Percentiles rank a stretch among this genome's conserved stretches.
These are phyloP conservation scores for Aplodontia rufa DNA, from an alignment of 2,113 vertebrate genomes.

Conservation along the genomic window DNA sequence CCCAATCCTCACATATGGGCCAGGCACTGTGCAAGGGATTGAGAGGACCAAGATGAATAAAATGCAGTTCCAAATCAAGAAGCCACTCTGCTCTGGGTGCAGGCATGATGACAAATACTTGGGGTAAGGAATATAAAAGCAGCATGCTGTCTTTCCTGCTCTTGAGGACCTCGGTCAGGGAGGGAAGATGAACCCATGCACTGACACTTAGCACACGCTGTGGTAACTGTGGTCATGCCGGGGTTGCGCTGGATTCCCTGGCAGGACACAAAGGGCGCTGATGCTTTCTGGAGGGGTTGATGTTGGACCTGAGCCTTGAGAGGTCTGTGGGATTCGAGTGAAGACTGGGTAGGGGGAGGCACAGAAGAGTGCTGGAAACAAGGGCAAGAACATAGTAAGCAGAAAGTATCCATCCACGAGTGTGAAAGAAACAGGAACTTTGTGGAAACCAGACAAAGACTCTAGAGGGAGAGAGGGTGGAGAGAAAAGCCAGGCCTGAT, in stretches of 20 bases:
- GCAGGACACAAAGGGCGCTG: background rate
- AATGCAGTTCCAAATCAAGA: background rate
- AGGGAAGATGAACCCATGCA: too few relatives aligned
- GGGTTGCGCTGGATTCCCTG: background rate
- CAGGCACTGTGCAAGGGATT: background rate
- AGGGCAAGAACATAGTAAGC: background rate
- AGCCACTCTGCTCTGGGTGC: background rate
- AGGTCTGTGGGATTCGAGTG: background rate
- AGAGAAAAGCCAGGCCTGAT: background rate
- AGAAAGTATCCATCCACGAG: background rate
- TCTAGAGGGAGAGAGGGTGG: background rate
- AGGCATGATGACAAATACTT: background rate
- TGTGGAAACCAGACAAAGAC: background rate
- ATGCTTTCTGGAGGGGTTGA: background rate
- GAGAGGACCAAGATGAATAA: background rate
- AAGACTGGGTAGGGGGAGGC: background rate
- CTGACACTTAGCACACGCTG: background rate
- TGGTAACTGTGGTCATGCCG: too few relatives aligned
- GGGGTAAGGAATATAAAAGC: background rate
- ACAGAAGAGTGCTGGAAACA: background rate
- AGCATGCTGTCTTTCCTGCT: background rate
- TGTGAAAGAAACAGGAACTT: background rate
- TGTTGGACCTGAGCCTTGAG: too few relatives aligned
- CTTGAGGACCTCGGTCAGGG: background rate
- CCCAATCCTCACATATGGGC: background rate